Evolutionary conservation across 2,888 invertebrate genomes (phyloP), one percentile per base, ranked within the genome.

Genomic region (Schizaphis graminum): DNA sequence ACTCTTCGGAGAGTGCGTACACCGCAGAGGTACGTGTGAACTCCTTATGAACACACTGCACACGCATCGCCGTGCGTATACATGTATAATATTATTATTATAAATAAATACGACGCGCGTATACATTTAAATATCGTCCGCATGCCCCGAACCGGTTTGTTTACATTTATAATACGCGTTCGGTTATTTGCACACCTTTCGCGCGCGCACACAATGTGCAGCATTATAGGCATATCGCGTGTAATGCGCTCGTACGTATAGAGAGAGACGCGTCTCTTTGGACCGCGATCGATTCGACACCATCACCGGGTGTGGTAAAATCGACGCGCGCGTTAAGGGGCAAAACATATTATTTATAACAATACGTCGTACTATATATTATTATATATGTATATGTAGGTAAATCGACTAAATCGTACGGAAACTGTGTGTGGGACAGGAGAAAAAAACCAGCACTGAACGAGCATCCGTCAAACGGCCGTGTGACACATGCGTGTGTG

Each of bases 101-200:
- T 49, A 49, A 13, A 49, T 49, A 49, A 7, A 21, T 47, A 53
- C 49, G 3, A 11, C 84, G 77, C 1, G 88, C 47, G 2, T 41
- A 41, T 41, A 44, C 44, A 93, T 93, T 93, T 93, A 93, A 93
- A 93, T 88, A 67, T 89, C 26, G 93, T 84, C 56, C 89, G 57
- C 89, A 89, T 89, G 84, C 89, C 85, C 85, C 90, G 57, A 89
- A 93, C 89, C 93, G 84, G 93, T 93, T 90, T 90, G 93, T 90
- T 89, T 89, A 41, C 89, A 86, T 91, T 67, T 67, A n/a, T 67
- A 44, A 44, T 44, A 44, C 44, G 67, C 67, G 67, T 67, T n/a
- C n/a, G 28, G 67, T 67, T 91, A 85, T 94, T 94, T 90, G 93
- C 93, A 85, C 93, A 94, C 93, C 93, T 94, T 94, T 94, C 41